A percentile compares a stretch with the other conserved stretches of the same genome.
Conservation (phyloP, 1,140 invertebrate species). For the Linepithema humile region DNA sequence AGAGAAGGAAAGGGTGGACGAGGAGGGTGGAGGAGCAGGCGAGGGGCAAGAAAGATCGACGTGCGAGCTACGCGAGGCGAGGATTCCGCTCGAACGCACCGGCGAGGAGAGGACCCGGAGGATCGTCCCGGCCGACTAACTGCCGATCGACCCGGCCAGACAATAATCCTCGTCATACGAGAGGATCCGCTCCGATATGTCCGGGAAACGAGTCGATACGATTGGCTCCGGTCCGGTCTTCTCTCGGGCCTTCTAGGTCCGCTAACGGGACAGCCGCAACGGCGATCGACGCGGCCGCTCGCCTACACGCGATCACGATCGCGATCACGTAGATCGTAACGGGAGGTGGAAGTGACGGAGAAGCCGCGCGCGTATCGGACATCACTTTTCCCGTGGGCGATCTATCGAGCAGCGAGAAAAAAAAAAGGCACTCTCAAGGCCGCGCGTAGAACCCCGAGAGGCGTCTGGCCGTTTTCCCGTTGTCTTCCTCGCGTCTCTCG, state of each 20-base stretch:
- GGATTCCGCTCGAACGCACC: constrained; percentile 20
- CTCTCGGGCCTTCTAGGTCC: constrained; percentile 80
- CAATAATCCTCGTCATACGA: constrained; percentile 26
- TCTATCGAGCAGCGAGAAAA: background rate
- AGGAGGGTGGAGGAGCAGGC: background rate
- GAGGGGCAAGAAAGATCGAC: constrained; percentile 28
- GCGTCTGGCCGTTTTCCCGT: background rate
- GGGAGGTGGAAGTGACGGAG: background rate
- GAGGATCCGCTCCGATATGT: constrained; percentile 65
- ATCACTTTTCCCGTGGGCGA: constrained; percentile 61
- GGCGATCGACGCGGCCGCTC: constrained; percentile 60
- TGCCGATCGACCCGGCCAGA: constrained; percentile 25
- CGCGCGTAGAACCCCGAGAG: background rate
- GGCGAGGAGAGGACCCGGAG: background rate
- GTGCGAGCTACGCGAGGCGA: constrained; percentile 15
- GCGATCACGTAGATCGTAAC: constrained; percentile 24
- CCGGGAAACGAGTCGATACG: constrained; percentile 56
- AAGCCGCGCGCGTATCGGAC: constrained; percentile 22
- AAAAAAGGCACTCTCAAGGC: constrained; percentile 41
- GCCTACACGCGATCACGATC: constrained; percentile 64
- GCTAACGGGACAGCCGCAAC: constrained; percentile 79
- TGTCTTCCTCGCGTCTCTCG: background rate
- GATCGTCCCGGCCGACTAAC: constrained; percentile 61
- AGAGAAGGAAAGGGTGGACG: background rate
- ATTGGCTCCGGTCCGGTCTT: constrained; percentile 62